A percentile compares a stretch with the other conserved stretches of the same genome.
These are phyloP conservation scores for Gadus chalcogrammus DNA, from an alignment of 2,113 vertebrate species.

Conservation along the genomic window DNA sequence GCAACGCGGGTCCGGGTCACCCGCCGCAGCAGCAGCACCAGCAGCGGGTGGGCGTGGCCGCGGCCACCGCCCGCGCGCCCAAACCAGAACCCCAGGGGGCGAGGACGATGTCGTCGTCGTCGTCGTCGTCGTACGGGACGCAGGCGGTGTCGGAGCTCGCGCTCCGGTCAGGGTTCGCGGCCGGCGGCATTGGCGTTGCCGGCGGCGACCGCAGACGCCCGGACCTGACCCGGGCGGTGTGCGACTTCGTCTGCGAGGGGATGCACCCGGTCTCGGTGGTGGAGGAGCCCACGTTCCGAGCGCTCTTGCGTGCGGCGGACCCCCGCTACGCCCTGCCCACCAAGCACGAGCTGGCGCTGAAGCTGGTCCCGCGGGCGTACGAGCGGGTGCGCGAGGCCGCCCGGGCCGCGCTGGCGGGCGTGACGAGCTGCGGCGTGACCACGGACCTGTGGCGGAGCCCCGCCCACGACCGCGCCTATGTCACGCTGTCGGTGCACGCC, in stretches of 20 bases:
- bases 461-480: constrained; percentile 75
- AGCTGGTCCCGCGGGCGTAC: constrained; percentile 65
- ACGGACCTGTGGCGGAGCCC: constrained; percentile 80
- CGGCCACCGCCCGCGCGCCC: constrained; percentile 73
- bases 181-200: constrained; percentile 62
- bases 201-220: constrained; percentile 51
- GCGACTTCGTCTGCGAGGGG: constrained; percentile 80
- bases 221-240: constrained; percentile 77
- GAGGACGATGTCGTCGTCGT: too few species aligned
- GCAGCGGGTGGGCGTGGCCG: too few species aligned
- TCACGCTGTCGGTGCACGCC: constrained; percentile 78
- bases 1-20: constrained; percentile 72
- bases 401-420: constrained; percentile 69
- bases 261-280: constrained; percentile 80
- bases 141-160: constrained; percentile 69
- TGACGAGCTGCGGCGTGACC: constrained; percentile 80
- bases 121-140: constrained; percentile 6
- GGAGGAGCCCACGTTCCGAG: constrained; percentile 82
- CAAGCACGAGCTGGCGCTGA: constrained; percentile 65
- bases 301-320: constrained; percentile 73
- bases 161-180: constrained; percentile 61
- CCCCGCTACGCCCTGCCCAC: constrained; percentile 79
- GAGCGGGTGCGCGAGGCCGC: constrained; percentile 68
- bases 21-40: constrained; percentile 65
- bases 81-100: constrained; percentile 65